phyloP scores from a whole-genome alignment of 2,888 invertebrate species.

The Acanthococcus lagerstroemiae region DNA sequence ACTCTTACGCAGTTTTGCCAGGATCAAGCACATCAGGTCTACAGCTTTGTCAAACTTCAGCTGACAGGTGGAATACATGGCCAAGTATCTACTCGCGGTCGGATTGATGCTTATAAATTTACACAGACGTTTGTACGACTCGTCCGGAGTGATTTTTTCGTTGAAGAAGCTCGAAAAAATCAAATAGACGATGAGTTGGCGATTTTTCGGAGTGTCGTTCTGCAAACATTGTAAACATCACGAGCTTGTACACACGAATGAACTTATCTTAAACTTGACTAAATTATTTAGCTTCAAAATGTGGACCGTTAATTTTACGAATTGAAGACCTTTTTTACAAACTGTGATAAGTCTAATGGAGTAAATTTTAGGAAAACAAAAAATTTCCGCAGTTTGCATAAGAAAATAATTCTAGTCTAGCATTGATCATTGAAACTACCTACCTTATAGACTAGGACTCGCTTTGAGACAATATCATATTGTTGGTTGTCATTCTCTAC shows the following conservation, averaged over 20 bases:
- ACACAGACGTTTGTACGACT: constrained; percentile 33
- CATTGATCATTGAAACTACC: too few relatives aligned
- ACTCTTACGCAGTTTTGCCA: constrained; percentile 17
- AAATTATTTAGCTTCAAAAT: too few relatives aligned
- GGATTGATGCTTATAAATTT: constrained; percentile 35
- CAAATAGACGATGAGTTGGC: constrained; percentile 35
- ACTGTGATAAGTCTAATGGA: neutral
- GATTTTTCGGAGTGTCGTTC: constrained; percentile 35
- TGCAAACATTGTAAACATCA: constrained; percentile 25
- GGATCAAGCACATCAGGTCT: constrained; percentile 38
- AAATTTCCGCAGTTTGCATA: neutral
- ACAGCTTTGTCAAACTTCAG: constrained; percentile 46
- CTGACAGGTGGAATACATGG: constrained; percentile 34
- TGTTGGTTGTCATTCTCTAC: too few relatives aligned
- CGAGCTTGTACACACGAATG: too few relatives aligned
- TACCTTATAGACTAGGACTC: too few relatives aligned
- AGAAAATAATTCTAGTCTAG: too few relatives aligned
- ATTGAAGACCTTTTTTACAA: too few relatives aligned
- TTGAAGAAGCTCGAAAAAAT: constrained; percentile 35
- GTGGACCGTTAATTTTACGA: too few relatives aligned
- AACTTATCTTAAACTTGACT: too few relatives aligned
- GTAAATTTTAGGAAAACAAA: neutral
- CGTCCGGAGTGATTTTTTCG: constrained; percentile 3
- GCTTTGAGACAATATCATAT: too few relatives aligned
- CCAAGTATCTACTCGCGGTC: constrained; percentile 35